Evolutionary conservation across 2,888 invertebrate genomes (phyloP).

Genomic region (Sycophila texana): DNA sequence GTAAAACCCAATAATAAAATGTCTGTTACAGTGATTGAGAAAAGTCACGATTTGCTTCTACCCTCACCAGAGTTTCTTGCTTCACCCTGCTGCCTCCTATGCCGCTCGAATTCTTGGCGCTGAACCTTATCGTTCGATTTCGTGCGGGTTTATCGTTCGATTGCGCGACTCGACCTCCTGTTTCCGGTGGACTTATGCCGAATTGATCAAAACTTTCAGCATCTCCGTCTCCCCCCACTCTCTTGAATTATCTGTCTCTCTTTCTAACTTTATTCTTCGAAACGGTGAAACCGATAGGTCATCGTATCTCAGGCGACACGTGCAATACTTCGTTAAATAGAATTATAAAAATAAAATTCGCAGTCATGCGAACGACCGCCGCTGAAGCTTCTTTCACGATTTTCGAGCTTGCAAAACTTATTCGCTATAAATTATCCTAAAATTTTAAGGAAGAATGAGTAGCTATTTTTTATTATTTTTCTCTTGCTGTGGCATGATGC

Average conservation of each 20-base stretch:
- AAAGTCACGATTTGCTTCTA: not conserved
- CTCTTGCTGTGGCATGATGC: no score
- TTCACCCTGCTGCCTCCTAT: not conserved
- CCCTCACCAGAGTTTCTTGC: slow-evolving; percentile 5
- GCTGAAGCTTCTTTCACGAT: no score
- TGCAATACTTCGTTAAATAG: slow-evolving; percentile 30
- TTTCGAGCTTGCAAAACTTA: no score
- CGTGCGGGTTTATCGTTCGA: slow-evolving; percentile 40
- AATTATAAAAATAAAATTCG: slow-evolving; percentile 51
- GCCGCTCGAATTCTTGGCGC: not conserved
- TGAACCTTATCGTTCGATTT: slow-evolving; percentile 48
- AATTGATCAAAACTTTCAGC: slow-evolving; percentile 25
- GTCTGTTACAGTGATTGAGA: not conserved
- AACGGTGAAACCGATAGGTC: slow-evolving; percentile 18
- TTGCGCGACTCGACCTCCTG: slow-evolving; percentile 50
- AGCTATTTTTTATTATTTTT: no score
- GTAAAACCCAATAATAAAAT: not conserved
- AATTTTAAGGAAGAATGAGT: no score
- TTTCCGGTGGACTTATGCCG: slow-evolving; percentile 48
- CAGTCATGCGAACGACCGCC: no score
- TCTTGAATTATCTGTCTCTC: slow-evolving; percentile 6
- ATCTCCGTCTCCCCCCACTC: no score
- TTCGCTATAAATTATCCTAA: no score
- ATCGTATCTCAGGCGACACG: slow-evolving; percentile 48
- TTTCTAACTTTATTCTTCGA: not conserved